phyloP scores from a whole-genome alignment of 2,888 invertebrate genomes.

The Idaea straminata region DNA sequence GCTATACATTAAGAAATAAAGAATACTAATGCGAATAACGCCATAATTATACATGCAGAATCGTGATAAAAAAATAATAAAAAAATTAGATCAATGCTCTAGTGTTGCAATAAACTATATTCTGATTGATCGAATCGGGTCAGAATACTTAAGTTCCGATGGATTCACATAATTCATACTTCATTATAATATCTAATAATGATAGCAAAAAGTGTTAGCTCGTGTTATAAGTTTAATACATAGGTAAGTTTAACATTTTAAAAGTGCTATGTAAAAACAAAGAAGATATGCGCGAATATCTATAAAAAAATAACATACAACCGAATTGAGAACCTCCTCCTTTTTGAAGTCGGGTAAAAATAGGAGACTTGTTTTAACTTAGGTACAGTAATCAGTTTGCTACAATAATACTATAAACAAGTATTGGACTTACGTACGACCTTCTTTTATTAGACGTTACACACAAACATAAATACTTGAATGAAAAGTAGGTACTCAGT shows the following conservation, averaged over 20 bases:
- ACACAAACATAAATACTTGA: too few species aligned
- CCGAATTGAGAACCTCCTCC: too few species aligned
- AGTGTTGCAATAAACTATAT: slow-evolving; percentile 14
- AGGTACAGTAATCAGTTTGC: too few species aligned
- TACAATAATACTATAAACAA: too few species aligned
- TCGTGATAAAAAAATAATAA: not conserved
- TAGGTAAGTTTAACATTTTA: not conserved
- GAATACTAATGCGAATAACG: not conserved
- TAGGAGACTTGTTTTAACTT: too few species aligned
- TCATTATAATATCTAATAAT: slow-evolving; percentile 12
- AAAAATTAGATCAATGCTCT: not conserved
- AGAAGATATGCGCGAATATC: too few species aligned
- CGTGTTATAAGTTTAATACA: not conserved
- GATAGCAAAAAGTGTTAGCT: not conserved
- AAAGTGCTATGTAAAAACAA: not conserved
- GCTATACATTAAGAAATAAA: not conserved
- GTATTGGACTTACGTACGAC: too few species aligned
- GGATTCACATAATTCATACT: slow-evolving; percentile 23
- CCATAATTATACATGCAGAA: not conserved
- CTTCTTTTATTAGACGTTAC: too few species aligned
- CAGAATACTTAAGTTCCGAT: slow-evolving; percentile 24
- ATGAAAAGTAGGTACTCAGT: too few species aligned
- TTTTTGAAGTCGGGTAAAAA: too few species aligned
- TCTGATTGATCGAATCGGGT: slow-evolving; percentile 28
- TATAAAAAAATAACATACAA: too few species aligned